Evolutionary conservation across 1,140 invertebrate genomes (phyloP), one percentile per base, ranked within the genome.

Genomic region (Plodia interpunctella): DNA sequence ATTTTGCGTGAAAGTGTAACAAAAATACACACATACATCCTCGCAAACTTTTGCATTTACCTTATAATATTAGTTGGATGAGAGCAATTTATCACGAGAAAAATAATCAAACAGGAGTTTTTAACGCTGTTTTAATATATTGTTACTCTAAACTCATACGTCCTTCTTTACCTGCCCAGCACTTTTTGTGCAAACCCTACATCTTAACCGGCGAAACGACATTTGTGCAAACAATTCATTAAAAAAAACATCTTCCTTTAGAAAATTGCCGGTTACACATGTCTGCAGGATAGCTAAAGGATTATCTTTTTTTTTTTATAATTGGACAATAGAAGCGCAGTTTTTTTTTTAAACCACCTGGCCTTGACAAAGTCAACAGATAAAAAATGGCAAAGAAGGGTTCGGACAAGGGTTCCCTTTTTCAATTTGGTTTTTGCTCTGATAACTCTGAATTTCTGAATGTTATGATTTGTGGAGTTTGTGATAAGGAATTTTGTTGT

Each of bases 321-420:
- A 20, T 53, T 53, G 10, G 10, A 53, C 51, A 53, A 53, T 25
- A n/a, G 51, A 18, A 28, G 8, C 8, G 21, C 19, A 53, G 19
- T 80, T 81, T 74, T 83, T 68, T n/a, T n/a, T 58, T 62, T 53
- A 25, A 58, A 70, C 53, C 80, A 86, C 81, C 83, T 84, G 83
- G 81, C 68, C 71, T 84, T 83, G 68, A 74, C 68, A 78, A 74
- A 76, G 76, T 74, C 69, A 76, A 65, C 61, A 73, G 66, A 80
- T 78, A 80, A 78, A 76, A 76, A 75, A 78, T 66, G 49, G 61
- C 57, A 51, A 20, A 28, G 49, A 59, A 44, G 53, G 60, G 60
- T 62, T 54, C 49, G 60, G 18, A 52, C 49, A 63, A 68, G 68
- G 68, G 75, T 68, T 63, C 63, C 52, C 44, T 56, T 72, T 75